Base-by-base conservation (phyloP, 2,888 invertebrate species). In the Seira musarum region DNA sequence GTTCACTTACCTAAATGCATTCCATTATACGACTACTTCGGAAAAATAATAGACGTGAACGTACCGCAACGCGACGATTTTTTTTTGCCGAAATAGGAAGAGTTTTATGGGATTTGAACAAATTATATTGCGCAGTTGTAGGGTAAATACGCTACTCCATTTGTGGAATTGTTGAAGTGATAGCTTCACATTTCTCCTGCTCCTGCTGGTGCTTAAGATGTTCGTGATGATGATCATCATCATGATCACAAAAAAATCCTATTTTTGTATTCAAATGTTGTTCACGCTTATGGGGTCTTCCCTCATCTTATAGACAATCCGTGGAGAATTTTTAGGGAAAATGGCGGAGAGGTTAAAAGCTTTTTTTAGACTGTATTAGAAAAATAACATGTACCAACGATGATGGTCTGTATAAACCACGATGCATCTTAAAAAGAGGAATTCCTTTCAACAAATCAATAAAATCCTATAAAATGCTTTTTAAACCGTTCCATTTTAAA, bases 41-140 rank as follows among this genome's bases (percentile, higher is more conserved):
- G 49, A n/a, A 49, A 49, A 49, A 49, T 49, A 49, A 49, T 49
- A n/a, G 49, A 49, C 49, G 49, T 49, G 49, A 49, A 49, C 49
- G 49, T n/a, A 49, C 49, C 49, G 49, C 49, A 49, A 49, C 49
- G 49, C 49, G 49, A 49, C 49, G 49, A n/a, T 49, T 49, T 49
- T 49, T 49, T 49, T n/a, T n/a, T 15, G 15, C 80, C 80, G 80
- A 67, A 79, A 79, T 60, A 72, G 79, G 79, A 79, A 79, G 72
- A 69, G 64, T 74, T 74, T 80, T 74, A 80, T 80, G 79, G 72
- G 79, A 79, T 67, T 79, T 72, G 79, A 64, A 72, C 79, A 79
- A 79, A 79, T 72, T 79, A 72, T 78, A 71, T 65, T 78, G 71
- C 77, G 70, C 65, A 70, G 77, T 61, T 24, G 77, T 60, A 3